Evolutionary conservation across 2,113 vertebrate species (phyloP).

Genomic region (Anthoscopus minutus): DNA sequence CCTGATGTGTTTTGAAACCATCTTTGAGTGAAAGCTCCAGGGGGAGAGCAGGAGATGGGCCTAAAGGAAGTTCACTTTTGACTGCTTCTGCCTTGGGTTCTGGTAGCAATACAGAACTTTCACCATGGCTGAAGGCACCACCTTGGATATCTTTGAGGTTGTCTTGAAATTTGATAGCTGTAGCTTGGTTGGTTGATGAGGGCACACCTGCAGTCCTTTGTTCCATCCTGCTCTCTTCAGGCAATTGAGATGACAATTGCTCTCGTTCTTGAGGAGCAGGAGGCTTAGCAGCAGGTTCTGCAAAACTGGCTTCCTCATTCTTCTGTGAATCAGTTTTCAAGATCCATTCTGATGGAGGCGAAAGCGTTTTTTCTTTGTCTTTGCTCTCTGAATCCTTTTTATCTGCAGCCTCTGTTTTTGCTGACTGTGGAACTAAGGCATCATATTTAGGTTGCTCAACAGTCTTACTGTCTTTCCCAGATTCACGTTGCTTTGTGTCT

Average conservation of each 20-base stretch:
- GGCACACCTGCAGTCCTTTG: conserved; percentile 60
- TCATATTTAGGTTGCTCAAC: conserved; percentile 67
- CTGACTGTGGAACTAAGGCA: conserved; percentile 70
- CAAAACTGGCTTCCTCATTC: conserved; percentile 33
- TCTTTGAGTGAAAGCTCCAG: conserved; percentile 76
- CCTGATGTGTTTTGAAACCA: conserved; percentile 58
- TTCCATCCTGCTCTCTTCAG: conserved; percentile 44
- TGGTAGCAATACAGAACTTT: conserved; percentile 50
- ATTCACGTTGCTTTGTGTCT: conserved; percentile 60
- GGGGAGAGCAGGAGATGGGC: conserved; percentile 55
- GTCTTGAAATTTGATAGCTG: conserved; percentile 53
- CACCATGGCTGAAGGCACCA: conserved; percentile 38
- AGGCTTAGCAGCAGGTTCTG: conserved; percentile 34
- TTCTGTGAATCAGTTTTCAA: conserved; percentile 13
- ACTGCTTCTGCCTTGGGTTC: conserved; percentile 37
- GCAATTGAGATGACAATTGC: conserved; percentile 58
- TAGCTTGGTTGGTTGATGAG: conserved; percentile 38
- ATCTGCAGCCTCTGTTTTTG: conserved; percentile 53
- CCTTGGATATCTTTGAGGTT: conserved; percentile 53
- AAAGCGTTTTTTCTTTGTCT: conserved; percentile 53
- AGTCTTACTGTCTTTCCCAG: conserved; percentile 64
- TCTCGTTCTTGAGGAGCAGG: conserved; percentile 43
- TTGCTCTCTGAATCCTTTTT: conserved; percentile 38
- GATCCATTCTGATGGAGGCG: conserved; percentile 34
- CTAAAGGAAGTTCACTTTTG: conserved; percentile 59